These are phyloP conservation scores for Blera fallax DNA, from an alignment of 2,888 invertebrate species.

Conservation along the genomic window DNA sequence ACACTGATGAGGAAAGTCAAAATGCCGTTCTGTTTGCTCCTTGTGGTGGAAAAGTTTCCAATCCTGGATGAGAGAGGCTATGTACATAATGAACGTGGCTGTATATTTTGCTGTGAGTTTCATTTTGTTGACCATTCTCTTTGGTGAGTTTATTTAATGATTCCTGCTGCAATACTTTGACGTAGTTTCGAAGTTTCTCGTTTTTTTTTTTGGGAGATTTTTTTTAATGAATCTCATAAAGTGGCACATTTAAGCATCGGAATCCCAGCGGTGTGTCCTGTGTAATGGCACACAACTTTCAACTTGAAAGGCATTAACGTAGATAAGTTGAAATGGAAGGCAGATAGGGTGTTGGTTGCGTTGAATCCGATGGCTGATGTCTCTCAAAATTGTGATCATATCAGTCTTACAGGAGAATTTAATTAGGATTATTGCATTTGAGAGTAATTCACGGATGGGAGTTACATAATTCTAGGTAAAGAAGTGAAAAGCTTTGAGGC, in stretches of 20 bases:
- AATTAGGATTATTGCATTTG: neutral
- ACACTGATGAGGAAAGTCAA: slow-evolving; percentile 9
- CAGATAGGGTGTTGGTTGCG: neutral
- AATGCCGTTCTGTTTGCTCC: neutral
- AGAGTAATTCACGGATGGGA: too few species aligned
- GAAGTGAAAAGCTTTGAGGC: too few species aligned
- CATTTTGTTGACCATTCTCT: neutral
- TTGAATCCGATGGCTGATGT: neutral
- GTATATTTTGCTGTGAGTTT: neutral
- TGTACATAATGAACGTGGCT: neutral
- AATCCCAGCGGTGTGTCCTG: neutral
- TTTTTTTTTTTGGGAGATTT: neutral
- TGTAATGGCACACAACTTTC: neutral
- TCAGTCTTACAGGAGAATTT: neutral
- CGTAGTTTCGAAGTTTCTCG: neutral
- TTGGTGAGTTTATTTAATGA: neutral
- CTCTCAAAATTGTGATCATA: neutral
- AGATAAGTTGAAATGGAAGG: neutral
- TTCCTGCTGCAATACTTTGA: neutral
- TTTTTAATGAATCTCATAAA: neutral
- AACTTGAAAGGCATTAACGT: neutral
- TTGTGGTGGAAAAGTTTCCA: neutral
- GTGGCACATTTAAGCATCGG: neutral
- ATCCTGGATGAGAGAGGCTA: neutral
- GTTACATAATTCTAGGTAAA: too few species aligned